These are phyloP conservation scores for Rhipidura dahli DNA, from an alignment of 2,113 vertebrate genomes.

Conservation along the genomic window DNA sequence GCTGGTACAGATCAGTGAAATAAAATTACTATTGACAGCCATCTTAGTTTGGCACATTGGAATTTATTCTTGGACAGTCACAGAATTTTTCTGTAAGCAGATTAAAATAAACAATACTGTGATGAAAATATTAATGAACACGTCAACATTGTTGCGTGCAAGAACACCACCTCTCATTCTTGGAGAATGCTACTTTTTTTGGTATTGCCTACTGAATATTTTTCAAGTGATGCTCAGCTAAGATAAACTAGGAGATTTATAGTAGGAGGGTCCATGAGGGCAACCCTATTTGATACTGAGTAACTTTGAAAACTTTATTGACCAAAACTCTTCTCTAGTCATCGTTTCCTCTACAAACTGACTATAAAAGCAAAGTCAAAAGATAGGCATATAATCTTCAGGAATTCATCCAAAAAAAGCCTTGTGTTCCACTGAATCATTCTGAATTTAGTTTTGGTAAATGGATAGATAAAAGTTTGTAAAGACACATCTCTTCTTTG, in stretches of 20 bases:
- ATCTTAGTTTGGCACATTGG: neutral
- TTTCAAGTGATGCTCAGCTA: neutral
- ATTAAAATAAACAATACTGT: neutral
- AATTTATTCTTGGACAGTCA: neutral
- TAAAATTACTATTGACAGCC: neutral
- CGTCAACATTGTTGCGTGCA: neutral
- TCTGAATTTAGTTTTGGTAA: neutral
- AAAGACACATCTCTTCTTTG: neutral
- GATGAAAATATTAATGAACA: neutral
- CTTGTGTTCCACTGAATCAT: neutral
- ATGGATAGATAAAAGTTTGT: neutral
- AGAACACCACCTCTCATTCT: neutral
- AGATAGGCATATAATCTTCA: neutral
- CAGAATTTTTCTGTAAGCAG: neutral
- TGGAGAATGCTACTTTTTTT: neutral
- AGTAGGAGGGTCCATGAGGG: neutral
- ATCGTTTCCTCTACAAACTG: neutral
- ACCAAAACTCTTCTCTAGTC: neutral
- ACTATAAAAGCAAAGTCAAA: neutral
- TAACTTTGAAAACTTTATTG: neutral
- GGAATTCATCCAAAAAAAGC: neutral
- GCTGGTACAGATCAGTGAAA: neutral
- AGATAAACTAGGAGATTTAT: neutral
- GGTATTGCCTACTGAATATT: neutral
- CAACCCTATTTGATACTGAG: neutral